Base-by-base conservation (phyloP, 2,113 vertebrate species). In the Sminthopsis crassicaudata region DNA sequence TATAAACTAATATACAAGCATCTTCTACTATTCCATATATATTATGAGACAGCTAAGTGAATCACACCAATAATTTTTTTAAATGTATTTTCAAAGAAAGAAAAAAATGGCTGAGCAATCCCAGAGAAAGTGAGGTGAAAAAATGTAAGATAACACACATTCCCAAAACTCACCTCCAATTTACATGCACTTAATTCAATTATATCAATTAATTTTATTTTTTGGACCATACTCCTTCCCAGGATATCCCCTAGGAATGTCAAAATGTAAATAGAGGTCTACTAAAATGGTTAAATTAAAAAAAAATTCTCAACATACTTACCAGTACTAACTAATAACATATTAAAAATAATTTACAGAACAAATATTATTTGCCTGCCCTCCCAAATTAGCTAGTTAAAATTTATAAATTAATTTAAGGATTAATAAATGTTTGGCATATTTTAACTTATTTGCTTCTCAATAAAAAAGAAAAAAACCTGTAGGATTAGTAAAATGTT, bases 1-100 rank as follows among this genome's bases (percentile, higher is more conserved):
- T 96, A 92, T 84, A 90, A 92, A 94, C 1, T 51, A 89, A 48
- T 92, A 36, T n/a, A 52, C 11, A 96, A 51, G 57, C 0, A 54
- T 0, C 46, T 53, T 16, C 0, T 26, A 48, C 42, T 95, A 46
- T 51, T 1, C 27, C 94, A 24, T 92, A 52, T 95, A 89, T 95
- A 96, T 97, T 91, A 53, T 96, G 23, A 24, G 51, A 42, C 36
- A 91, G 19, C 88, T 95, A 94, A 60, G 92, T 90, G 76, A 96
- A 95, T 55, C 67, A 96, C 16, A 24, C 91, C 50, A 91, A 51
- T 25, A 46, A 1, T 48, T 91, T 76, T 42, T 42, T 8, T 2
- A 84, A 42, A 84, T 84, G 42, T 84, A 84, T 67, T 53, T 97
- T 94, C 25, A 94, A 94, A 76, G 6, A 2, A 91, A 90, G 60